phyloP scores from a whole-genome alignment of 2,113 vertebrate species.

The Lipotes vexillifer region DNA sequence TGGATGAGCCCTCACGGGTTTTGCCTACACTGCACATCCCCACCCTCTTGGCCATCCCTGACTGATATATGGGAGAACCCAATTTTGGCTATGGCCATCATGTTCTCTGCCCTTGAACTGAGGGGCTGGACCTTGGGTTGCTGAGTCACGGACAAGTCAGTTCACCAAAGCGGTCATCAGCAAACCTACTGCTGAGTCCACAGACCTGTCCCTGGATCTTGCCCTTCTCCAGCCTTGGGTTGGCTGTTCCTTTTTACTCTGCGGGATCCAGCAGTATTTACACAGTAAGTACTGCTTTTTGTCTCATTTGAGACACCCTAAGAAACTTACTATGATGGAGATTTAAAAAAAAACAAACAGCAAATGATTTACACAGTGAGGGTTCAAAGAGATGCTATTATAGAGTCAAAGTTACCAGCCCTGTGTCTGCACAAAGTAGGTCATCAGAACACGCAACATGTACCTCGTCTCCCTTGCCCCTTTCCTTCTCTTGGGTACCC shows the following conservation, averaged over 20 bases:
- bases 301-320: neutral
- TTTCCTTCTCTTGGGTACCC: neutral
- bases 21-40: neutral
- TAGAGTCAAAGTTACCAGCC: too few relatives aligned
- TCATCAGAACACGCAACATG: accelerated
- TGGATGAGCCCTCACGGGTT: neutral
- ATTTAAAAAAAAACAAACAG: neutral
- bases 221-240: neutral
- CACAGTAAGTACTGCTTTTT: neutral
- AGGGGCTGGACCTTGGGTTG: neutral
- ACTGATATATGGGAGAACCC: neutral
- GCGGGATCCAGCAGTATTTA: neutral
- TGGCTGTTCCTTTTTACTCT: neutral
- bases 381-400: neutral
- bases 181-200: neutral
- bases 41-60: neutral
- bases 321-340: neutral
- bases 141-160: neutral
- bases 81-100: neutral
- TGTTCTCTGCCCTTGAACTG: neutral
- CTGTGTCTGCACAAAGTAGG: neutral
- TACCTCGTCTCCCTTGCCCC: accelerated
- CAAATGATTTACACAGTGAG: neutral
- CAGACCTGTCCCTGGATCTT: neutral
- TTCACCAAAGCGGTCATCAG: neutral